These are phyloP conservation scores for Poeciliopsis retropinna DNA, from an alignment of 2,113 vertebrate genomes.

Conservation along the genomic window DNA sequence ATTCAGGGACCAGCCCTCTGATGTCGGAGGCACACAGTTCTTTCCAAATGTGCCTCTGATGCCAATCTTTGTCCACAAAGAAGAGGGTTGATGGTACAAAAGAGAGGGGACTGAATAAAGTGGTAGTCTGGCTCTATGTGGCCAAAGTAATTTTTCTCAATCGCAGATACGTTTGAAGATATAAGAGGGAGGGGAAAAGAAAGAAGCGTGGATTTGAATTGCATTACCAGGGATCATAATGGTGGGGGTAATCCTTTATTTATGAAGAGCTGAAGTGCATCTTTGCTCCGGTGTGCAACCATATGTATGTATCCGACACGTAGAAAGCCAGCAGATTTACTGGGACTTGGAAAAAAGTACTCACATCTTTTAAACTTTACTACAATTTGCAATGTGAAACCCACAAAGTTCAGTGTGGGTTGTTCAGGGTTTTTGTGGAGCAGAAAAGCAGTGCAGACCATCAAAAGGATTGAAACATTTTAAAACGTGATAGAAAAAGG, in stretches of 20 bases:
- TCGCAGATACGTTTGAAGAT: slow-evolving; percentile 48
- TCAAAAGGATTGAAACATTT: no score
- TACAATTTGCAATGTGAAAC: not conserved
- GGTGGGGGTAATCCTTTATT: slow-evolving; percentile 22
- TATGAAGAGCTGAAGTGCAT: slow-evolving; percentile 6
- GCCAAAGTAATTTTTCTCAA: slow-evolving; percentile 47
- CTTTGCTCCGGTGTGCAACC: slow-evolving; percentile 1
- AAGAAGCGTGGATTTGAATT: slow-evolving; percentile 40
- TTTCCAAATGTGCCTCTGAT: slow-evolving; percentile 63
- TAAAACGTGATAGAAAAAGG: no score
- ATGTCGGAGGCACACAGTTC: slow-evolving; percentile 61
- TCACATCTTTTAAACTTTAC: not conserved
- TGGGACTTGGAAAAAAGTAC: not conserved
- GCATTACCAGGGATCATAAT: slow-evolving; percentile 11
- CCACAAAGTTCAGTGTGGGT: not conserved
- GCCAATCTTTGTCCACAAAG: slow-evolving; percentile 52
- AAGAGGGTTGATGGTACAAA: slow-evolving; percentile 23
- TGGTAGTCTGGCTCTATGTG: slow-evolving; percentile 28
- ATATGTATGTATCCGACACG: not conserved
- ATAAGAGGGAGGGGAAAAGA: slow-evolving; percentile 11
- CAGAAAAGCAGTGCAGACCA: not conserved
- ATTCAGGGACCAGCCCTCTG: slow-evolving; percentile 58
- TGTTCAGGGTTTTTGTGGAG: not conserved
- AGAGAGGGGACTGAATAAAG: slow-evolving; percentile 35
- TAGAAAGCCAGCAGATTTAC: not conserved